A percentile compares a stretch with the other conserved stretches of the same genome.
Conservation (phyloP, 2,888 invertebrate species). For the Barypeithes pellucidus region DNA sequence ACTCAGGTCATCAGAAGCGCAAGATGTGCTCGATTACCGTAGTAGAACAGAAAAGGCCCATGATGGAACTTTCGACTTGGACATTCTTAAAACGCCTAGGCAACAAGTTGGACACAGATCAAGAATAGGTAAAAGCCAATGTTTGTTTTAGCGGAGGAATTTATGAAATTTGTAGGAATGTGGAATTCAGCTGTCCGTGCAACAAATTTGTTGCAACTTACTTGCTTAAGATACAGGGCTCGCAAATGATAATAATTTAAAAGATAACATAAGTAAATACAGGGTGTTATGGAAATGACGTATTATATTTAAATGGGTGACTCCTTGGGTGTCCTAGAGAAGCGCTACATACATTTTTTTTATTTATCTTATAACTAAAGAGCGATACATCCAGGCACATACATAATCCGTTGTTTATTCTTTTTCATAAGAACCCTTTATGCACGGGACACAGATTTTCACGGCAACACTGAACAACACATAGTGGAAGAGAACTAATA, state of each 20-base stretch:
- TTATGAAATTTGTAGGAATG: neutral
- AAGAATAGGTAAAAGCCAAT: constrained; percentile 60
- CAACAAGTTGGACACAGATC: constrained; percentile 61
- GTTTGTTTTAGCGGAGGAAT: constrained; percentile 8
- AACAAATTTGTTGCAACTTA: neutral
- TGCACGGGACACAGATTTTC: too few relatives aligned
- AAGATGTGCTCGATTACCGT: constrained; percentile 51
- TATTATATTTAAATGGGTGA: too few relatives aligned
- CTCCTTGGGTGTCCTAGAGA: too few relatives aligned
- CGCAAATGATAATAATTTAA: neutral
- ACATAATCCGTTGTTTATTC: too few relatives aligned
- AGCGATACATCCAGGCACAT: too few relatives aligned
- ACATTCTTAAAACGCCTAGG: constrained; percentile 57
- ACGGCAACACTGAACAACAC: too few relatives aligned
- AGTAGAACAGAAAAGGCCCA: constrained; percentile 27
- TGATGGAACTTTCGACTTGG: constrained; percentile 40
- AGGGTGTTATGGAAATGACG: neutral
- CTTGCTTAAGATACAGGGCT: neutral
- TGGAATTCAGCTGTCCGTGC: neutral
- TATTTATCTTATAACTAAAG: too few relatives aligned
- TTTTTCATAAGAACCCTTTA: too few relatives aligned
- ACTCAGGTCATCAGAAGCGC: constrained; percentile 72
- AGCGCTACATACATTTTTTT: too few relatives aligned
- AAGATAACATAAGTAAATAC: neutral
- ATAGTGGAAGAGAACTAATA: too few relatives aligned